Evolutionary conservation across 2,797 vertebrate genomes (phyloP).

Genomic region (Catamblyrhynchus diadema): DNA sequence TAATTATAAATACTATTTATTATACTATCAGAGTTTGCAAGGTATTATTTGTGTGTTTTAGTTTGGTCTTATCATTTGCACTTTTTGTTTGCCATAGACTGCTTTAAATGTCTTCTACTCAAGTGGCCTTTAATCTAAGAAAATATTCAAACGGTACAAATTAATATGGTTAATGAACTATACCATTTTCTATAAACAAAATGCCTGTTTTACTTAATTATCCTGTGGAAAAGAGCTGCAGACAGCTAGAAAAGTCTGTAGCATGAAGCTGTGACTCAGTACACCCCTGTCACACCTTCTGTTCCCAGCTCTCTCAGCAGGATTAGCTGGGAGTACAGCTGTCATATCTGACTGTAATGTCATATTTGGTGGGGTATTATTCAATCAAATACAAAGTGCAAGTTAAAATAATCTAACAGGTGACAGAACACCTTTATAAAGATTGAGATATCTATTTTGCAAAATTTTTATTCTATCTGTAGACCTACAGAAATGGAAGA

Average conservation of each 20-base stretch:
- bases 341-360: not conserved
- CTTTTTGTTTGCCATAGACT: not conserved
- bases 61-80: not conserved
- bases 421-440: not conserved
- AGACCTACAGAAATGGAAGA: not conserved
- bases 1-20: not conserved
- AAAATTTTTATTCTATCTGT: not conserved
- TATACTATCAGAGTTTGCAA: not conserved
- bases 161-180: not conserved
- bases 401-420: not conserved
- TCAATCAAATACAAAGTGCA: not conserved
- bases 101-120: not conserved
- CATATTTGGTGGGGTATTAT: not conserved
- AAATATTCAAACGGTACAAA: not conserved
- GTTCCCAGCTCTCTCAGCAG: not conserved
- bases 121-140: not conserved
- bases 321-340: not conserved
- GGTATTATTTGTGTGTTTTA: not conserved
- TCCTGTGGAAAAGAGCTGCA: not conserved
- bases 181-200: not conserved
- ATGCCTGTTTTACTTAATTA: not conserved
- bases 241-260: not conserved
- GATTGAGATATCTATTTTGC: not conserved
- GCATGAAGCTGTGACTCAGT: not conserved
- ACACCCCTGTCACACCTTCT: not conserved